Evolutionary conservation across 1,140 invertebrate genomes (phyloP).

Genomic region (Zeugodacus cucurbitae): DNA sequence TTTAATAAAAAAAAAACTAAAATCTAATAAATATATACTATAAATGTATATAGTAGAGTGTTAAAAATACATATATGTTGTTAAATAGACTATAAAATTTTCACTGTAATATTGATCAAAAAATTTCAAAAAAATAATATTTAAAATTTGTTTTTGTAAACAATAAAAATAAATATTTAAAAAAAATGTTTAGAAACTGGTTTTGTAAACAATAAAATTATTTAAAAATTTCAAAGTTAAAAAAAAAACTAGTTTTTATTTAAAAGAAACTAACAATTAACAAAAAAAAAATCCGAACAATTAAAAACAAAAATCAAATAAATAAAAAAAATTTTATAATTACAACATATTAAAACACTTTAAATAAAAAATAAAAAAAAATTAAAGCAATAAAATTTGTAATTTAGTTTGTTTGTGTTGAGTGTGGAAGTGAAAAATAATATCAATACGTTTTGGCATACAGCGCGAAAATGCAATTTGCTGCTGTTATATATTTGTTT

Average conservation of each 20-base stretch:
- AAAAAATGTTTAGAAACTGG: neutral
- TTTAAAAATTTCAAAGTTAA: neutral
- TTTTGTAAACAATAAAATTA: neutral
- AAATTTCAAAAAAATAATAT: neutral
- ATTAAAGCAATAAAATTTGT: neutral
- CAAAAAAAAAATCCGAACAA: neutral
- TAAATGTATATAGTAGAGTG: neutral
- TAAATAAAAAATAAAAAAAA: neutral
- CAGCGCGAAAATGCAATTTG: neutral
- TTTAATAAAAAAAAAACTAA: neutral
- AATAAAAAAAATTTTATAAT: neutral
- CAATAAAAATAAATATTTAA: too few species aligned
- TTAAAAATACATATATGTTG: neutral
- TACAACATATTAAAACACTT: neutral
- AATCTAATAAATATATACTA: neutral
- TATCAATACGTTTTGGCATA: constrained; percentile 39
- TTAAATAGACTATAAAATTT: neutral
- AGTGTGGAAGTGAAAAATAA: constrained; percentile 37
- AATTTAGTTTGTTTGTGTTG: neutral
- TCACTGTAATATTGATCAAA: neutral
- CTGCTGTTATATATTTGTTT: neutral
- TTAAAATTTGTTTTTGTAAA: neutral
- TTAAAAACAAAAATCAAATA: neutral
- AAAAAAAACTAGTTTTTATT: neutral
- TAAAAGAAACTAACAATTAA: neutral